Percentiles rank a stretch among this genome's conserved stretches.
phyloP scores from a whole-genome alignment of 1,140 invertebrate genomes.

The Conopomorpha cramerella region DNA sequence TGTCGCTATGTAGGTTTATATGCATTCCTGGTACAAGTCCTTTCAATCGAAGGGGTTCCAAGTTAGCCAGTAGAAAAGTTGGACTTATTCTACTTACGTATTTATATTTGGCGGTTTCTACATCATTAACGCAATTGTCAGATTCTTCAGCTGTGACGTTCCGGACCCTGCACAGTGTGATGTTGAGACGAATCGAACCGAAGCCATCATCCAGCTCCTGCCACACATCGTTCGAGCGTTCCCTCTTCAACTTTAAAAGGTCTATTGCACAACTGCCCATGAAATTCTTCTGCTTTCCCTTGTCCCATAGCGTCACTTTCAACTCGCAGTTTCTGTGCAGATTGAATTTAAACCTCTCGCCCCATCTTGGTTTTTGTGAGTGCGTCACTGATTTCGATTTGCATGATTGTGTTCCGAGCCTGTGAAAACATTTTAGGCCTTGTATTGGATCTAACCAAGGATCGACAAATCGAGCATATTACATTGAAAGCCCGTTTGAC shows the following conservation, averaged over 20 bases:
- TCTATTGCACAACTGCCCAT: slow-evolving; percentile 45
- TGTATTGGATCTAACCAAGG: too few relatives aligned
- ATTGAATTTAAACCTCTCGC: slow-evolving; percentile 29
- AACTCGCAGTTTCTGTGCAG: slow-evolving; percentile 20
- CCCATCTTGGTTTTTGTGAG: slow-evolving; percentile 27
- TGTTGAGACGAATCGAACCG: slow-evolving; percentile 26
- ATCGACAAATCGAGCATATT: too few relatives aligned
- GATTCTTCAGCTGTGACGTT: not conserved
- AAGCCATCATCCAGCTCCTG: slow-evolving; percentile 30
- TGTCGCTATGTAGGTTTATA: too few relatives aligned
- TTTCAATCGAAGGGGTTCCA: too few relatives aligned
- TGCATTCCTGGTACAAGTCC: too few relatives aligned
- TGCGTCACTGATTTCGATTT: slow-evolving; percentile 31
- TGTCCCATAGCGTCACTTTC: slow-evolving; percentile 28
- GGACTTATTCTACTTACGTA: too few relatives aligned
- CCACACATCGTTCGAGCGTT: slow-evolving; percentile 40
- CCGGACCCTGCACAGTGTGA: slow-evolving; percentile 24
- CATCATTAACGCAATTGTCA: not conserved
- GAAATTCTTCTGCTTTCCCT: slow-evolving; percentile 34
- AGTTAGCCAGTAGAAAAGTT: too few relatives aligned
- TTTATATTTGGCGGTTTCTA: slow-evolving; percentile 6
- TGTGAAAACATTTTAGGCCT: too few relatives aligned
- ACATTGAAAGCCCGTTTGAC: too few relatives aligned
- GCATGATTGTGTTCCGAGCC: slow-evolving; percentile 23
- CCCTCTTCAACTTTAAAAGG: slow-evolving; percentile 21